A percentile compares a stretch with the other conserved stretches of the same genome.
phyloP scores from a whole-genome alignment of 2,797 vertebrate species.

The Enteromius paludinosus region DNA sequence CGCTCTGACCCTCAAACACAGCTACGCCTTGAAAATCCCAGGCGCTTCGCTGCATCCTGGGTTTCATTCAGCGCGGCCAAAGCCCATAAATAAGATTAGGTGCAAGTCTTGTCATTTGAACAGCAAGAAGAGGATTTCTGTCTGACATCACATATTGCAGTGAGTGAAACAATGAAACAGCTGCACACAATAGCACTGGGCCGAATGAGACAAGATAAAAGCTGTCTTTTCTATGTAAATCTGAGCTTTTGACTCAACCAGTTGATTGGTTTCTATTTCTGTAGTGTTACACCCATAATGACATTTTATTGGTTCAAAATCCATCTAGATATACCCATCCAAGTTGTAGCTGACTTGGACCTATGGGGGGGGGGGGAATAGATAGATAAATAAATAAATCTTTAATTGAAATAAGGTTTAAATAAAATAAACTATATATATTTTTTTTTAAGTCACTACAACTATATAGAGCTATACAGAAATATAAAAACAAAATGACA shows the following conservation, averaged over 20 bases:
- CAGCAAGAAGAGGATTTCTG: conserved; percentile 6
- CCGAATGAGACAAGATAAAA: not conserved
- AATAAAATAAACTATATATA: not conserved
- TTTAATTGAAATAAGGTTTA: not conserved
- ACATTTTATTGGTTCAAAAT: not conserved
- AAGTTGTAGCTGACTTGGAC: not conserved
- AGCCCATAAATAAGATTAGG: conserved; percentile 10
- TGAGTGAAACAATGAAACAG: conserved; percentile 26
- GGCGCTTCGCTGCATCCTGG: not conserved
- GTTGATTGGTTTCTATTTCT: not conserved
- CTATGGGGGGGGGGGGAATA: no score
- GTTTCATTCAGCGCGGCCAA: not conserved
- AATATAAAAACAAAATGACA: not conserved
- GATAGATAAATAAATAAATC: not conserved
- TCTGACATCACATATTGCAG: not conserved
- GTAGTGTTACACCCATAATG: not conserved
- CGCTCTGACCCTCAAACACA: conserved; percentile 13
- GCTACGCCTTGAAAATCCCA: conserved; percentile 4
- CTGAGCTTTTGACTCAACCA: not conserved
- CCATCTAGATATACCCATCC: not conserved
- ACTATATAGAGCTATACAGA: not conserved
- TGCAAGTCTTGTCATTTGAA: not conserved
- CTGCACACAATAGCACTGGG: conserved; percentile 3
- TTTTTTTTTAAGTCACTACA: no score
- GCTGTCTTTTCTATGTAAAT: not conserved